Evolutionary conservation across 2,113 vertebrate species (phyloP), one percentile per base, ranked within the genome.

Genomic region (Lanius ludovicianus): DNA sequence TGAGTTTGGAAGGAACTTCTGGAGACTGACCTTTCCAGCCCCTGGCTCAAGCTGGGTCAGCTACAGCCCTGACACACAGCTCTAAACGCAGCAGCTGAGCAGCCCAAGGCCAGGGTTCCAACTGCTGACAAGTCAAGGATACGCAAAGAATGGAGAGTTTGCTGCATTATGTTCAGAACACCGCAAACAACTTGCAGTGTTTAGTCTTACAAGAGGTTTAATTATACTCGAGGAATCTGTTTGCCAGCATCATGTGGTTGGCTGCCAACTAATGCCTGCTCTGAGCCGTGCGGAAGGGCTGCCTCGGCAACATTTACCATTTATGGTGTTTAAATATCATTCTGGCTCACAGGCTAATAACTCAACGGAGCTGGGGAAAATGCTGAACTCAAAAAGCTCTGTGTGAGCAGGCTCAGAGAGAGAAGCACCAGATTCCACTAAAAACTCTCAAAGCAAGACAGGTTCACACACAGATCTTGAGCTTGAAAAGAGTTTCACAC

Each of bases 241-340:
- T 94, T 97, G 97, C 96, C 96, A 97, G 97, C 56, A 44, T 35
- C 70, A 63, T 57, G 64, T 18, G 92, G 60, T 65, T 71, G 86
- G 14, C 87, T 91, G 96, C 92, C 91, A 83, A 55, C 57, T 31
- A 76, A 75, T 35, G 94, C 85, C 41, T 59, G 75, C 74, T 63
- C 83, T 11, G 44, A 90, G 96, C 27, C 0, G 1, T 37, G n/a
- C 8, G 35, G 96, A 92, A 84, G 19, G 17, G 90, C 91, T 74
- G 95, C 75, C 90, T 95, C 91, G 27, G 95, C 94, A 97, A 94
- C 59, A 56, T 89, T 98, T 95, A 97, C 98, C 98, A 98, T 98
- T 98, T 98, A 98, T 98, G 98, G 98, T 97, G 92, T 94, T 96
- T 97, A 92, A 98, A 95, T 93, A 96, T 96, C 80, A 93, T 78